Evolutionary conservation across 2,113 vertebrate species (phyloP), one percentile per base, ranked within the genome.

Genomic region (Martes martes): DNA sequence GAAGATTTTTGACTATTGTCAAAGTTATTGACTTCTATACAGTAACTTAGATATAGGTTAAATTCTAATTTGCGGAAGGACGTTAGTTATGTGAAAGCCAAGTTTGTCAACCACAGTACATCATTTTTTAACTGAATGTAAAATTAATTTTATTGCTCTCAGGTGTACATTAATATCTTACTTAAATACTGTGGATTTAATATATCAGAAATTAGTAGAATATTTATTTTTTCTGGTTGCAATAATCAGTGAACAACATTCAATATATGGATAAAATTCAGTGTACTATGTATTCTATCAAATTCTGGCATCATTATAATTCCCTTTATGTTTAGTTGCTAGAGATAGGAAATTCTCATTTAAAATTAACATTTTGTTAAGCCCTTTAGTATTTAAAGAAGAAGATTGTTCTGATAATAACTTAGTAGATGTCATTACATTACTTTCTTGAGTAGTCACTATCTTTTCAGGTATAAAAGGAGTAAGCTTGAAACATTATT

Each of bases 291-390:
- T 36, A 69, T 59, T 73, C n/a, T n/a, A 42, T 82, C 8, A 82
- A 86, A 89, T 67, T 84, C 59, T 94, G 24, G 1, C 3, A 67
- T 71, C 3, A 67, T 76, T 82, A 65, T 79, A 23, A 61, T 81
- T 96, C 11, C 4, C 36, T 85, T 78, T 59, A 50, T 90, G 69
- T 50, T 91, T 86, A 89, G 23, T n/a, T 91, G 42, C 14, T 74
- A 76, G 26, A 81, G 24, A 90, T 24, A 89, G 21, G 15, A 89
- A 73, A 76, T 69, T 87, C 10, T 89, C 21, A 76, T 73, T 93
- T 91, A 16, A 91, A 97, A 88, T 73, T 21, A 74, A 57, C 14
- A 39, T 89, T 96, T 63, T 36, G 19, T 73, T 76, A 95, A 95
- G 16, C 11, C 11, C 26, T 23, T 63, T 82, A 47, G 6, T 28